Evolutionary conservation across 2,113 vertebrate species (phyloP).

Genomic region (Melanocharis versteri): DNA sequence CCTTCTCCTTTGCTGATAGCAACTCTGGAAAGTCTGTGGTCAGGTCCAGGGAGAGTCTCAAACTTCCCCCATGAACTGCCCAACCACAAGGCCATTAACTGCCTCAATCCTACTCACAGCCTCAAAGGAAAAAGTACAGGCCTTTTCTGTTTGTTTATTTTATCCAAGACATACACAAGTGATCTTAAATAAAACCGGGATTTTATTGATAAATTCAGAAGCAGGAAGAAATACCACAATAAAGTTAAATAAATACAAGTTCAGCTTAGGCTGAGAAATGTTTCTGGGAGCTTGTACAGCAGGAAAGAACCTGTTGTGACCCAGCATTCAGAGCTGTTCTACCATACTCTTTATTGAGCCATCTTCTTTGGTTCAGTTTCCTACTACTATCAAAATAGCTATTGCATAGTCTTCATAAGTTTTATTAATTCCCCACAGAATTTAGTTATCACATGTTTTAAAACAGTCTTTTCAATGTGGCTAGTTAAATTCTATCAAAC

Average conservation of each 20-base stretch:
- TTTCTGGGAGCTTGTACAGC: neutral
- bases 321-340: neutral
- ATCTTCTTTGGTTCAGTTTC: neutral
- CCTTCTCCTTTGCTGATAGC: neutral
- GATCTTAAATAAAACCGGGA: constrained; percentile 18
- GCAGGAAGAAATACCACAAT: constrained; percentile 8
- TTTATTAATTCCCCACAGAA: neutral
- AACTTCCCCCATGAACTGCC: neutral
- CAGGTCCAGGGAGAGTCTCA: neutral
- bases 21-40: neutral
- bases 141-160: neutral
- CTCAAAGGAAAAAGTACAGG: neutral
- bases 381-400: neutral
- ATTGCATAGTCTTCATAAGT: neutral
- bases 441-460: neutral
- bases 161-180: constrained; percentile 27
- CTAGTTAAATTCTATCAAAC: neutral
- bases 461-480: neutral
- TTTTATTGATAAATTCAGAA: constrained; percentile 56
- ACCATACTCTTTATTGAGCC: neutral
- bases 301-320: neutral
- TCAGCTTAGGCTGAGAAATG: neutral
- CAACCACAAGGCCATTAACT: neutral
- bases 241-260: neutral
- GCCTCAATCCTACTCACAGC: neutral